A percentile compares a stretch with the other conserved stretches of the same genome.
These are phyloP conservation scores for Atractosteus spatula DNA, from an alignment of 2,113 vertebrate species.

Conservation along the genomic window DNA sequence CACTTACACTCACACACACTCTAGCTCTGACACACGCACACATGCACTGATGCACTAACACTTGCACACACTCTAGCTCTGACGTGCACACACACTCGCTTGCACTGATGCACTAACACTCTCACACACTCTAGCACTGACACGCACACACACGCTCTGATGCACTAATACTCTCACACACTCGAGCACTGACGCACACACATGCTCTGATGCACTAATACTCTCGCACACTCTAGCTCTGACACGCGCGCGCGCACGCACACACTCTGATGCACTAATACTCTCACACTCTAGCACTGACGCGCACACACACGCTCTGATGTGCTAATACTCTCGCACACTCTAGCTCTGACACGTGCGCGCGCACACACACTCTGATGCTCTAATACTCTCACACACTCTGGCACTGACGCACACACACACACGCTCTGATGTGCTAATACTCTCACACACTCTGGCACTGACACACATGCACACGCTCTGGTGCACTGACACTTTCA, in stretches of 20 bases:
- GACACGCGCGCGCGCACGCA: not conserved
- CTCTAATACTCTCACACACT: not conserved
- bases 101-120: too few species aligned
- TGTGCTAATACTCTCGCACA: slow-evolving; percentile 4
- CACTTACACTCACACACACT: not conserved
- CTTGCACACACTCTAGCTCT: too few species aligned
- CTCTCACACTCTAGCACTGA: slow-evolving; percentile 13
- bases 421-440: slow-evolving; percentile 17
- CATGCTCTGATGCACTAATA: not conserved
- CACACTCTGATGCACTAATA: slow-evolving; percentile 30
- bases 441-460: slow-evolving; percentile 6
- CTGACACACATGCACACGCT: slow-evolving; percentile 12
- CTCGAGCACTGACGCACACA: too few species aligned
- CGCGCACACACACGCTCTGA: not conserved
- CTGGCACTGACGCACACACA: slow-evolving; percentile 18
- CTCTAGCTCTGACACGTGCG: slow-evolving; percentile 1
- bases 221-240: not conserved
- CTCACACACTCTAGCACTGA: too few species aligned
- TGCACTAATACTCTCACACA: too few species aligned
- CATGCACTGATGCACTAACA: not conserved
- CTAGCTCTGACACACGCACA: too few species aligned
- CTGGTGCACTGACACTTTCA: slow-evolving; percentile 9
- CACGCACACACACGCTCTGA: too few species aligned
- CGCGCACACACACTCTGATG: slow-evolving; percentile 11
- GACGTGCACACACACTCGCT: too few species aligned